phyloP scores from a whole-genome alignment of 2,888 invertebrate species.

The Lycocerus yunnanus region DNA sequence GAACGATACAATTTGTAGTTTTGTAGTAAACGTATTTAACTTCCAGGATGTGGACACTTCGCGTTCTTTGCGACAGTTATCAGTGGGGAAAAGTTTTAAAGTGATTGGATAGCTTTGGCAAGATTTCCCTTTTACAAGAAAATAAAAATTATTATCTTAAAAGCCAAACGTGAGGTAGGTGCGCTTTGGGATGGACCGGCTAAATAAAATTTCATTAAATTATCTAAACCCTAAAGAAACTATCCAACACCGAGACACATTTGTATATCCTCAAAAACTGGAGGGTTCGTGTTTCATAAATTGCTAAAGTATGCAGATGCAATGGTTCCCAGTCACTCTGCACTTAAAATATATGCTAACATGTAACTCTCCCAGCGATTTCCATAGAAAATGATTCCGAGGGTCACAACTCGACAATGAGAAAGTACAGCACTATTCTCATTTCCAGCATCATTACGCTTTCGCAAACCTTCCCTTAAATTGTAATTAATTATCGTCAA shows the following conservation, averaged over 20 bases:
- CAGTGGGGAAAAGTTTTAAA: background rate
- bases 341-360: background rate
- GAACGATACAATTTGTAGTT: background rate
- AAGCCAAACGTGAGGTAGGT: background rate
- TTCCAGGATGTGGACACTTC: background rate
- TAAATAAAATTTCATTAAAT: background rate
- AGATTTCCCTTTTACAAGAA: background rate
- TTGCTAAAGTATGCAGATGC: background rate
- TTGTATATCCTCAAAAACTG: background rate
- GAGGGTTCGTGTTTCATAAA: background rate
- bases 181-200: background rate
- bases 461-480: background rate
- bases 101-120: background rate
- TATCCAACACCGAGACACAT: background rate
- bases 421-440: background rate
- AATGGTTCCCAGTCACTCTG: background rate
- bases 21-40: background rate
- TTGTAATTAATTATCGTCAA: background rate
- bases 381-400: background rate
- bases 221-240: background rate
- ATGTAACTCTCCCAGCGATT: background rate
- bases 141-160: background rate
- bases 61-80: background rate
- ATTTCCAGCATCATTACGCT: background rate
- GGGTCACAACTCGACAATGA: background rate